Conservation (phyloP, 2,888 invertebrate species). For the Lasioglossum lativentre region DNA sequence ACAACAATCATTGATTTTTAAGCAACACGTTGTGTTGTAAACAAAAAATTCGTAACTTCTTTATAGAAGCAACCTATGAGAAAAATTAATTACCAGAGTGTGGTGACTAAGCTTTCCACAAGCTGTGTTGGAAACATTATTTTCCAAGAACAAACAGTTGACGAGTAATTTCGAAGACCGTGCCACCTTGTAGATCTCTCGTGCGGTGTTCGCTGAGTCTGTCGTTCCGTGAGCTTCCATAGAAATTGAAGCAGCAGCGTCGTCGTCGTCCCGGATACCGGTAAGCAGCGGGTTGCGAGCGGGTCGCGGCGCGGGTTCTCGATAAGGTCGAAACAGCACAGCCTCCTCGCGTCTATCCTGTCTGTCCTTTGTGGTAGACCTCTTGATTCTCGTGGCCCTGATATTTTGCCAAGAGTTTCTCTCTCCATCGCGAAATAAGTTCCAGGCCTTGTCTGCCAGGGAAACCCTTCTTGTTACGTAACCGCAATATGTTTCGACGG, state of each 20-base stretch:
- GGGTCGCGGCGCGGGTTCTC: background rate
- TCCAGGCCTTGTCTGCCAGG: too few species aligned
- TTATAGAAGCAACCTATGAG: background rate
- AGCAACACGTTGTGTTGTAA: background rate
- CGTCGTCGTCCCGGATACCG: background rate
- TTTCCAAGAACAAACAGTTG: background rate
- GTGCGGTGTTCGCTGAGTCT: background rate
- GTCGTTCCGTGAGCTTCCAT: constrained; percentile 1
- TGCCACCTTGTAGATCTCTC: background rate
- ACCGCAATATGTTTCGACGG: constrained; percentile 3
- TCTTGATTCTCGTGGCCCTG: constrained; percentile 35
- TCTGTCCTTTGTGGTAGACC: constrained; percentile 28
- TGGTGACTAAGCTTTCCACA: fast-evolving
- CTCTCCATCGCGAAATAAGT: background rate
- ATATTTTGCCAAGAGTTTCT: constrained; percentile 43
- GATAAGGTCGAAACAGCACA: constrained; percentile 34
- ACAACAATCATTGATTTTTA: background rate
- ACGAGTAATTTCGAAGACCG: background rate
- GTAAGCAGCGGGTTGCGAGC: background rate
- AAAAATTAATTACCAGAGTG: background rate
- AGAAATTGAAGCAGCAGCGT: background rate
- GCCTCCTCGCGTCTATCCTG: constrained; percentile 22
- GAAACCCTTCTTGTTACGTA: constrained; percentile 14
- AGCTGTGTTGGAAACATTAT: background rate
- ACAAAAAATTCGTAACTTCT: too few species aligned